phyloP scores from a whole-genome alignment of 2,888 invertebrate species.

The Pristionchus arcanus region DNA sequence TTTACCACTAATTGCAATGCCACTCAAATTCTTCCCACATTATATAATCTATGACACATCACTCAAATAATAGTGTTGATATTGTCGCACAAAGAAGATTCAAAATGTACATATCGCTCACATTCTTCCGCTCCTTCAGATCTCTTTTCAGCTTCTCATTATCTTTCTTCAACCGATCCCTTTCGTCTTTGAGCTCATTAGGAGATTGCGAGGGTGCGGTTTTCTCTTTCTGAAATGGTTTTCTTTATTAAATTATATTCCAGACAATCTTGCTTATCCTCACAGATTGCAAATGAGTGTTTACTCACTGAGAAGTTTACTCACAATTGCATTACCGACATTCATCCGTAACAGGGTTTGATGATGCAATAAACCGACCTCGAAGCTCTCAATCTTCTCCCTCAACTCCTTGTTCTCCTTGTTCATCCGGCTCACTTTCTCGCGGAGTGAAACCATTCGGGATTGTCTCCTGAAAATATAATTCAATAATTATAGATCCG shows the following conservation, averaged over 20 bases:
- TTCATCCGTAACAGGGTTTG: too few species aligned
- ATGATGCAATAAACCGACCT: too few species aligned
- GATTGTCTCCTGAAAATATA: conserved; percentile 52
- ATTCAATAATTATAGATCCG: neutral
- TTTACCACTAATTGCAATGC: too few species aligned
- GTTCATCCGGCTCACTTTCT: conserved; percentile 59
- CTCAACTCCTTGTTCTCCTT: conserved; percentile 54
- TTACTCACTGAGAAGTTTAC: too few species aligned
- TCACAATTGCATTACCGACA: too few species aligned
- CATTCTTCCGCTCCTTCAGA: conserved; percentile 15
- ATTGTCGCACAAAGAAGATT: too few species aligned
- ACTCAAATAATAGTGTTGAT: too few species aligned
- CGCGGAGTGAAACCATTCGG: conserved; percentile 60
- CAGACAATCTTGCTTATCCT: too few species aligned
- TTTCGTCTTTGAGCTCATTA: conserved; percentile 36
- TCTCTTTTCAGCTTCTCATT: conserved; percentile 50
- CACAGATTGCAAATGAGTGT: too few species aligned
- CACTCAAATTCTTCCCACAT: too few species aligned
- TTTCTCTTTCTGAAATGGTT: conserved; percentile 35
- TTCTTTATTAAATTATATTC: neutral
- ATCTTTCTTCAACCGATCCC: conserved; percentile 35
- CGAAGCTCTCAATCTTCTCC: conserved; percentile 40
- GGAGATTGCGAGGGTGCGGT: neutral
- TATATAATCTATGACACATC: too few species aligned
- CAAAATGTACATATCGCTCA: neutral